These are phyloP conservation scores for Polymixis lichenea DNA, from an alignment of 2,888 invertebrate genomes.

Conservation along the genomic window DNA sequence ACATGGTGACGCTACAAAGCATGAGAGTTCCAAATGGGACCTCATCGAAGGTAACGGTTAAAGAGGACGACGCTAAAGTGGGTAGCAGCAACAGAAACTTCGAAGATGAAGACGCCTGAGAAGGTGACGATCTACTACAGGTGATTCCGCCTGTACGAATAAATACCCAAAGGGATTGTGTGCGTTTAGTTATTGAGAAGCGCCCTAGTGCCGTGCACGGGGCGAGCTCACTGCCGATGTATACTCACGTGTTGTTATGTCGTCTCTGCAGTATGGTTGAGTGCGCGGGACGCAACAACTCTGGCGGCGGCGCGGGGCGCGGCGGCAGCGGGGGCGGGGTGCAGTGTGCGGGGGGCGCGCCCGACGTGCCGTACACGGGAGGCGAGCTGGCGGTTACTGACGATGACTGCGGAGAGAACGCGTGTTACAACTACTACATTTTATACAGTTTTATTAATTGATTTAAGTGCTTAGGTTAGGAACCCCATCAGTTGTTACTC, in stretches of 20 bases:
- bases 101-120: too few relatives aligned
- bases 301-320: slow-evolving; percentile 85
- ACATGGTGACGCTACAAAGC: too few relatives aligned
- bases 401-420: slow-evolving; percentile 5
- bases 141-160: too few relatives aligned
- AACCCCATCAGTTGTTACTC: too few relatives aligned
- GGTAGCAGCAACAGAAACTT: neutral
- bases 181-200: too few relatives aligned
- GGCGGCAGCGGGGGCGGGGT: slow-evolving; percentile 83
- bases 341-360: slow-evolving; percentile 74
- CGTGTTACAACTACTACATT: too few relatives aligned
- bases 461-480: too few relatives aligned
- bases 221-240: neutral
- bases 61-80: neutral
- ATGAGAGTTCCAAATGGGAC: too few relatives aligned
- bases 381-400: slow-evolving; percentile 41
- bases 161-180: neutral
- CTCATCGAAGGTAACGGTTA: neutral
- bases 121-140: neutral
- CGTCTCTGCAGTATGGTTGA: slow-evolving; percentile 87
- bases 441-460: too few relatives aligned
- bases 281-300: slow-evolving; percentile 87
- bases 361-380: slow-evolving; percentile 39
- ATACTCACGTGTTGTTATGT: slow-evolving; percentile 75
- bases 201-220: too few relatives aligned